Conservation (phyloP, 2,888 invertebrate species). For the Chironomus riparius region DNA sequence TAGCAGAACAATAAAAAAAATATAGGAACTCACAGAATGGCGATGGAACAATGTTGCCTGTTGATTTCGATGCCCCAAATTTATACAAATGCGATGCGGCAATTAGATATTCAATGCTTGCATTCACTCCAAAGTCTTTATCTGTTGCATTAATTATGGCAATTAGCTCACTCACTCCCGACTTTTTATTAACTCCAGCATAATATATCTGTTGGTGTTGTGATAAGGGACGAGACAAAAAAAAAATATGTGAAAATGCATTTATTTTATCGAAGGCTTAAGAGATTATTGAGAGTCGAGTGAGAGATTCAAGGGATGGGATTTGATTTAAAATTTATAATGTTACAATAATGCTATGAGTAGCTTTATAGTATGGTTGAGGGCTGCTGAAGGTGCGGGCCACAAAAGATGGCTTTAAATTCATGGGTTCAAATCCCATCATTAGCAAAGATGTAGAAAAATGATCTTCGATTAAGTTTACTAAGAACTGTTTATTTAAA, state of each 20-base stretch:
- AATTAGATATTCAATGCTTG: constrained; percentile 71
- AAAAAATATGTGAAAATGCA: not conserved
- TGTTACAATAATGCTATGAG: no score
- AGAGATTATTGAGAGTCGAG: no score
- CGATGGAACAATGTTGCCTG: constrained; percentile 80
- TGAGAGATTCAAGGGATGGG: no score
- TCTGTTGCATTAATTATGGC: constrained; percentile 70
- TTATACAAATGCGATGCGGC: constrained; percentile 73
- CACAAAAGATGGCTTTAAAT: no score
- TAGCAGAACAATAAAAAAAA: not conserved
- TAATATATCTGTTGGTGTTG: constrained; percentile 34
- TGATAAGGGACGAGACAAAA: not conserved
- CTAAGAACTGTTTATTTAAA: no score
- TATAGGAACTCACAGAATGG: constrained; percentile 50
- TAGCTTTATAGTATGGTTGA: no score
- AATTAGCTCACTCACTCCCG: constrained; percentile 65
- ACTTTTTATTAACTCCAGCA: constrained; percentile 65
- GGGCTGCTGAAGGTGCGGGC: no score
- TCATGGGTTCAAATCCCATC: no score
- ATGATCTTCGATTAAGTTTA: no score
- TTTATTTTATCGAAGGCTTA: not conserved
- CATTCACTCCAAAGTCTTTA: constrained; percentile 74
- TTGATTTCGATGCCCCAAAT: constrained; percentile 63
- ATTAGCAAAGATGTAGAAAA: no score
- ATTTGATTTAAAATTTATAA: no score